These are phyloP conservation scores for Spilosoma lubricipeda DNA, from an alignment of 2,888 invertebrate genomes.

Conservation along the genomic window DNA sequence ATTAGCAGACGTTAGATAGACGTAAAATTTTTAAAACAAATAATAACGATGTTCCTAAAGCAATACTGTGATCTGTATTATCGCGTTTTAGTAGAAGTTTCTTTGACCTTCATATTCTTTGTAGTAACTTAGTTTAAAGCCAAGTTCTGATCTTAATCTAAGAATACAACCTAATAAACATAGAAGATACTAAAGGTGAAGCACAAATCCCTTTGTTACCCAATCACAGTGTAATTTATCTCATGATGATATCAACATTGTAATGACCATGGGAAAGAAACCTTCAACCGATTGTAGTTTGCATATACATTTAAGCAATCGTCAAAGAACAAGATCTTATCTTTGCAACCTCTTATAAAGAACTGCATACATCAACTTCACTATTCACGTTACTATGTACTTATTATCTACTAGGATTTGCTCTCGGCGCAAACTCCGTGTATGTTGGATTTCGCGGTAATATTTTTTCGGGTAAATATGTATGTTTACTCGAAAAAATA, in stretches of 20 bases:
- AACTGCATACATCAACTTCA: neutral
- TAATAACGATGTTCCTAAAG: neutral
- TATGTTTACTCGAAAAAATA: too few species aligned
- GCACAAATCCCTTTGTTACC: slow-evolving; percentile 51
- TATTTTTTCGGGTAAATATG: too few species aligned
- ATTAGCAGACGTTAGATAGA: neutral
- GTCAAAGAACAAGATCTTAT: slow-evolving; percentile 5
- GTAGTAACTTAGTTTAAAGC: neutral
- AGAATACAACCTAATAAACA: slow-evolving; percentile 21
- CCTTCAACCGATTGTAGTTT: slow-evolving; percentile 24
- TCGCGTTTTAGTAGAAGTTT: neutral
- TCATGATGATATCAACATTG: slow-evolving; percentile 56
- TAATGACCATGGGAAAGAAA: slow-evolving; percentile 45
- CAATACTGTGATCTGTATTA: neutral
- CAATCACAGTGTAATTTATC: slow-evolving; percentile 45
- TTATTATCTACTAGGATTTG: neutral
- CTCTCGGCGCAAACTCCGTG: too few species aligned
- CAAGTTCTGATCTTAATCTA: neutral
- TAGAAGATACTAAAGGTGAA: slow-evolving; percentile 19
- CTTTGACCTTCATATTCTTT: neutral
- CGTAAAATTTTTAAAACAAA: too few species aligned
- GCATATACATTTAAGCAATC: slow-evolving; percentile 10
- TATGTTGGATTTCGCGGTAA: too few species aligned
- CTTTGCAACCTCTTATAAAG: neutral
- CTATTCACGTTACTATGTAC: neutral